These are phyloP conservation scores for Elegia similella DNA, from an alignment of 2,888 invertebrate genomes.

Conservation along the genomic window DNA sequence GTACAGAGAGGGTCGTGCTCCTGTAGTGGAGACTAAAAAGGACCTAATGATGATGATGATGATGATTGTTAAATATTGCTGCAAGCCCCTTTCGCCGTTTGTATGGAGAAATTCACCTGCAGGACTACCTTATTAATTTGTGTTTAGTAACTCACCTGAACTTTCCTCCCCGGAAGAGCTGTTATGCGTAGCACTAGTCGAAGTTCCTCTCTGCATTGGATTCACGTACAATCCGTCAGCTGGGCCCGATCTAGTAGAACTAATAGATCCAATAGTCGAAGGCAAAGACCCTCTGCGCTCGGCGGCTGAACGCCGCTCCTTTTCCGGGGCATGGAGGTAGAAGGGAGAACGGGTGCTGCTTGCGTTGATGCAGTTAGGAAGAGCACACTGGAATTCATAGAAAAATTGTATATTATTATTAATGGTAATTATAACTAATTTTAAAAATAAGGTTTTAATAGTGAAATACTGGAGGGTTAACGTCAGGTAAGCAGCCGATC, in stretches of 20 bases:
- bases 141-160: slow-evolving; percentile 54
- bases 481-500: too few relatives aligned
- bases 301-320: slow-evolving; percentile 54
- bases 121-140: too few relatives aligned
- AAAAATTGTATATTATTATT: not conserved
- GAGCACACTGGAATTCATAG: slow-evolving; percentile 71
- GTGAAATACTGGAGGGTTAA: too few relatives aligned
- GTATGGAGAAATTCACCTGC: too few relatives aligned
- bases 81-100: too few relatives aligned
- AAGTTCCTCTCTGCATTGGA: slow-evolving; percentile 84
- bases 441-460: too few relatives aligned
- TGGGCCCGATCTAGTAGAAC: slow-evolving; percentile 73
- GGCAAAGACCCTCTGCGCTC: slow-evolving; percentile 67
- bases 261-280: slow-evolving; percentile 65
- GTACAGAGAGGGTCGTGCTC: too few relatives aligned
- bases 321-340: slow-evolving; percentile 87
- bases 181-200: slow-evolving; percentile 54
- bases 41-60: too few relatives aligned
- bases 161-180: slow-evolving; percentile 73
- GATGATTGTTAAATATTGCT: too few relatives aligned
- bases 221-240: slow-evolving; percentile 92
- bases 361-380: slow-evolving; percentile 78
- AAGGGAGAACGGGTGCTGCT: slow-evolving; percentile 82
- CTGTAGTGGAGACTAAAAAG: too few relatives aligned
- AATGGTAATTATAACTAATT: too few relatives aligned